Base-by-base conservation (phyloP, 2,888 invertebrate genomes). In the Pachycephus smyrnensis region DNA sequence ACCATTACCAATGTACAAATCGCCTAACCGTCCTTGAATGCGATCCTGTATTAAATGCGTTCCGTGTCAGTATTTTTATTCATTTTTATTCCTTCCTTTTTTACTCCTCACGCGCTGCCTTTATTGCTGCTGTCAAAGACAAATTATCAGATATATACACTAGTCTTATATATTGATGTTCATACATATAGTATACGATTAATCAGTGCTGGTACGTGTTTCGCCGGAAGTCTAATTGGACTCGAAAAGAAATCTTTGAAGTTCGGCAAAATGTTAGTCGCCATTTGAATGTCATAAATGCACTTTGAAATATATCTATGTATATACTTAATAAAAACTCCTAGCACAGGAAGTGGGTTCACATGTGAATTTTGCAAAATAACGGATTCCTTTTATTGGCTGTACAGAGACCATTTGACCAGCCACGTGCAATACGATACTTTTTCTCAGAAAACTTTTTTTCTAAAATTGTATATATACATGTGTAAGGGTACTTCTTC, bases 1-100 rank as follows among this genome's bases (percentile, higher is more conserved):
- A 77, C 78, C 80, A 84, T 84, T 82, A 82, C 80, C 82, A 82
- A 80, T 76, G 80, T 81, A 79, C 76, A 80, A 80, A 82, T 83
- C 79, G 76, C 74, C 75, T 76, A 76, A 80, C 80, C 80, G 83
- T 77, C 83, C 80, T 76, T 80, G 55, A 55, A 55, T 55, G 55
- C 23, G 9, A 55, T 23, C 9, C 9, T 55, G 2, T 55, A 55
- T 55, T 55, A 55, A 55, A 23, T 55, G 55, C 55, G 55, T 55
- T 55, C 23, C 55, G 55, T 55, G 55, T 55, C 9, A 55, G 55
- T 1, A 55, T 55, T 55, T 55, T 55, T 55, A 55, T 23, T 55
- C 9, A 23, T 55, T 55, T 55, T 23, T 55, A 55, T 55, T 1
- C 23, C 15, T 55, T 55, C 1, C 15, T 55, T 55, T 2, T 55